Conservation (phyloP, 1,140 invertebrate genomes). For the Micrasema minimum region DNA sequence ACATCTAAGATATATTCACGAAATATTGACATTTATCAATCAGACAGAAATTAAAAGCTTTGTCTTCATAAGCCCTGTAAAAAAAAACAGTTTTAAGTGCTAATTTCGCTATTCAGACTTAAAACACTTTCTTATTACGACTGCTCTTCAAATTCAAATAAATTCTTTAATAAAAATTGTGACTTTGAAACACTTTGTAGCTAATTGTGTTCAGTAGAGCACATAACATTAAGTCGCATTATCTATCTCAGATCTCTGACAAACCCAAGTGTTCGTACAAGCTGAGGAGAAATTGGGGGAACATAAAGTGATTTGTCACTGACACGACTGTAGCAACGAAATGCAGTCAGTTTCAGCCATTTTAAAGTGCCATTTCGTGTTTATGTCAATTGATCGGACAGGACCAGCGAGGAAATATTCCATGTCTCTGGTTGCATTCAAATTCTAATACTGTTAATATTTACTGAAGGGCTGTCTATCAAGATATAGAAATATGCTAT, state of each 20-base stretch:
- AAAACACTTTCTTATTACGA: too few species aligned
- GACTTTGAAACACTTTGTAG: too few species aligned
- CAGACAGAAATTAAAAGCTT: too few species aligned
- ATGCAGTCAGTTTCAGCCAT: slow-evolving; percentile 4
- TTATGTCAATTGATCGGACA: slow-evolving; percentile 26
- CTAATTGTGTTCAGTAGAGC: too few species aligned
- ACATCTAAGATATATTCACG: too few species aligned
- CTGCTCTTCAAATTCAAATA: too few species aligned
- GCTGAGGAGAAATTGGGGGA: background rate
- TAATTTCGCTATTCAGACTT: too few species aligned
- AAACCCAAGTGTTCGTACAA: background rate
- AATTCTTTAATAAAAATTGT: too few species aligned
- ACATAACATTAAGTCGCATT: too few species aligned
- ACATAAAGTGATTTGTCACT: slow-evolving; percentile 33
- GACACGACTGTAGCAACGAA: background rate
- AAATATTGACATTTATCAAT: too few species aligned
- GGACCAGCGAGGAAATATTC: slow-evolving; percentile 9
- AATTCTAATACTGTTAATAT: slow-evolving; percentile 29
- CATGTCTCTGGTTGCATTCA: slow-evolving; percentile 19
- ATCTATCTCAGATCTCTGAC: background rate
- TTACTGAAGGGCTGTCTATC: slow-evolving; percentile 24
- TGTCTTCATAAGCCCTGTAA: too few species aligned
- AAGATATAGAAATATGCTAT: slow-evolving; percentile 1
- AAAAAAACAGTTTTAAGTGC: too few species aligned
- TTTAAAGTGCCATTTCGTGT: slow-evolving; percentile 33